These are phyloP conservation scores for Ladona fulva DNA, from an alignment of 1,140 invertebrate species.

Conservation along the genomic window DNA sequence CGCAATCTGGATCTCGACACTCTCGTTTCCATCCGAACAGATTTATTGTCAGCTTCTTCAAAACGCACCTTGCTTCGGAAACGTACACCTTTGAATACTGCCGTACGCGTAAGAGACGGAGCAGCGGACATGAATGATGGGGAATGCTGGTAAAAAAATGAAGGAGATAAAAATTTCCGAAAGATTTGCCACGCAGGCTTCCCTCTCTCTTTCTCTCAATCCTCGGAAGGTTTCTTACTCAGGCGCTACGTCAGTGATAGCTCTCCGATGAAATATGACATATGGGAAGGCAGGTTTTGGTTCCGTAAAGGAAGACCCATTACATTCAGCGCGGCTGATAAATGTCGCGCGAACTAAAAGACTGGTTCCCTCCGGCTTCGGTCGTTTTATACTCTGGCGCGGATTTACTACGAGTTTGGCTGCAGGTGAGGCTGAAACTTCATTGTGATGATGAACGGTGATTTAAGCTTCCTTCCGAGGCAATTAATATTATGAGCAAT, in stretches of 20 bases:
- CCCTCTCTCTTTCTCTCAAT: neutral
- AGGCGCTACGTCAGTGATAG: neutral
- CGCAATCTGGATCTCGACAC: too few relatives aligned
- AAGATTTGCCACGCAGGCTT: neutral
- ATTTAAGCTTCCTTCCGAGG: neutral
- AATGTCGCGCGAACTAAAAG: neutral
- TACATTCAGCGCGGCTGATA: neutral
- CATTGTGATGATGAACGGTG: neutral
- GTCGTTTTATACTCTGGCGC: neutral
- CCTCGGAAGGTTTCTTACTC: neutral
- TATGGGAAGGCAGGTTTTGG: neutral
- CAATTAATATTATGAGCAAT: neutral
- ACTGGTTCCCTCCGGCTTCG: neutral
- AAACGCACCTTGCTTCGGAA: too few relatives aligned
- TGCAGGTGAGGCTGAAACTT: constrained; percentile 7
- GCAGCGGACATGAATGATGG: neutral
- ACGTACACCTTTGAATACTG: too few relatives aligned
- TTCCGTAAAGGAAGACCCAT: neutral
- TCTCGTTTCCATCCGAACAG: too few relatives aligned
- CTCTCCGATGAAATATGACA: neutral
- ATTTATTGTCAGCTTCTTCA: too few relatives aligned
- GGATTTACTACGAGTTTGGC: neutral
- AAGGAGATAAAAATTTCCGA: neutral
- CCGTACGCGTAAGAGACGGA: neutral
- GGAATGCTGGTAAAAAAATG: neutral